Evolutionary conservation across 2,113 vertebrate genomes (phyloP).

Genomic region (Fregetta grallaria): DNA sequence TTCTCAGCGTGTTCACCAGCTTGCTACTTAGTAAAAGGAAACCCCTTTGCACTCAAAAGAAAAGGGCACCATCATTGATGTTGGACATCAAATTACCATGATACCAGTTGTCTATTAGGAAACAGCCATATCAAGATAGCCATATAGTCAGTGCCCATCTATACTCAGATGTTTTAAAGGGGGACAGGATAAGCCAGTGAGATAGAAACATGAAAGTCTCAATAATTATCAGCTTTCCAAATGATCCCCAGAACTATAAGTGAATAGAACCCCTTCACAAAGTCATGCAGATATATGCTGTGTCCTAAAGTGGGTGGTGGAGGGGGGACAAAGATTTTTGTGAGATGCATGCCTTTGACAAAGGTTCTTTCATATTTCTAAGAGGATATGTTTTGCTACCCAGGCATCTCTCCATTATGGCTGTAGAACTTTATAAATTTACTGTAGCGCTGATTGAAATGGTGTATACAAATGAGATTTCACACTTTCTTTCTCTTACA

Average conservation of each 20-base stretch:
- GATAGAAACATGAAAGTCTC: neutral
- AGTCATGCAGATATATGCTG: neutral
- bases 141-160: accelerated
- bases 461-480: neutral
- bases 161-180: neutral
- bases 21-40: neutral
- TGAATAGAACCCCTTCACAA: neutral
- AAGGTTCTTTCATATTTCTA: neutral
- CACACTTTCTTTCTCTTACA: neutral
- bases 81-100: neutral
- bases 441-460: neutral
- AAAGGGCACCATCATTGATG: neutral
- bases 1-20: neutral
- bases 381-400: neutral
- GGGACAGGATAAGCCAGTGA: neutral
- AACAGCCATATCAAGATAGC: neutral
- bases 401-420: neutral
- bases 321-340: neutral
- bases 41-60: neutral
- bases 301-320: neutral
- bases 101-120: neutral
- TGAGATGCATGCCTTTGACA: neutral
- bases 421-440: neutral
- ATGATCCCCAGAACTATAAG: neutral
- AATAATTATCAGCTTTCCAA: neutral